A percentile compares a stretch with the other conserved stretches of the same genome.
Evolutionary conservation across 2,797 vertebrate genomes (phyloP).

Genomic region (Babyrousa celebensis): DNA sequence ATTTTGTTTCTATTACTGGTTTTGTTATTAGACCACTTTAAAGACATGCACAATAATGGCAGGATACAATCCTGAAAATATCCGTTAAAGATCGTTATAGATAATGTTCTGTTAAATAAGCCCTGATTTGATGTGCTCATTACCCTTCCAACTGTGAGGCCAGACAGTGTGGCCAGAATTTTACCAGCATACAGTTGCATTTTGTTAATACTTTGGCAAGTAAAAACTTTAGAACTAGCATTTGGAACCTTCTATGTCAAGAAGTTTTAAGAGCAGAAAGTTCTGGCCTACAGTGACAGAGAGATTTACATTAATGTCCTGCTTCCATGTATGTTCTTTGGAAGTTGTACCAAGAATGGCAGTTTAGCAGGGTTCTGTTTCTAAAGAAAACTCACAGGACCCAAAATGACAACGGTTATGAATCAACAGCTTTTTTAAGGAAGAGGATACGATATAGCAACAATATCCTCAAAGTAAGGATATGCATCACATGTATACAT

Average conservation of each 20-base stretch:
- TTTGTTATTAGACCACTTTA: slow-evolving; percentile 50
- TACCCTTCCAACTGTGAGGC: neutral
- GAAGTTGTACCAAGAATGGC: neutral
- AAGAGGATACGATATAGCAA: neutral
- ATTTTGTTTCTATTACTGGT: neutral
- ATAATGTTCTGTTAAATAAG: neutral
- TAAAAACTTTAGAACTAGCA: neutral
- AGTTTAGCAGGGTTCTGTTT: neutral
- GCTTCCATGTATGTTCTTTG: neutral
- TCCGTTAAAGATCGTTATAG: neutral
- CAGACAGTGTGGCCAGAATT: neutral
- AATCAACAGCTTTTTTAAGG: slow-evolving; percentile 44
- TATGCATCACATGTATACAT: neutral
- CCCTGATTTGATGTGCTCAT: neutral
- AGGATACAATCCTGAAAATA: neutral
- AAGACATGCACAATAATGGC: neutral
- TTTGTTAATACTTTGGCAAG: neutral
- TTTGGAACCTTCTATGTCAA: slow-evolving; percentile 11
- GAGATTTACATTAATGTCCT: slow-evolving; percentile 50
- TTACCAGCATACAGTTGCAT: neutral
- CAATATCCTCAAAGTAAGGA: neutral
- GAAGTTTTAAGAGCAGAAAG: slow-evolving; percentile 5
- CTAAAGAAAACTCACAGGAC: slow-evolving; percentile 23
- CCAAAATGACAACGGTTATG: neutral
- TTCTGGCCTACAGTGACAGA: neutral